These are phyloP conservation scores for Tubulanus polymorphus DNA, from an alignment of 2,888 invertebrate species.

Conservation along the genomic window DNA sequence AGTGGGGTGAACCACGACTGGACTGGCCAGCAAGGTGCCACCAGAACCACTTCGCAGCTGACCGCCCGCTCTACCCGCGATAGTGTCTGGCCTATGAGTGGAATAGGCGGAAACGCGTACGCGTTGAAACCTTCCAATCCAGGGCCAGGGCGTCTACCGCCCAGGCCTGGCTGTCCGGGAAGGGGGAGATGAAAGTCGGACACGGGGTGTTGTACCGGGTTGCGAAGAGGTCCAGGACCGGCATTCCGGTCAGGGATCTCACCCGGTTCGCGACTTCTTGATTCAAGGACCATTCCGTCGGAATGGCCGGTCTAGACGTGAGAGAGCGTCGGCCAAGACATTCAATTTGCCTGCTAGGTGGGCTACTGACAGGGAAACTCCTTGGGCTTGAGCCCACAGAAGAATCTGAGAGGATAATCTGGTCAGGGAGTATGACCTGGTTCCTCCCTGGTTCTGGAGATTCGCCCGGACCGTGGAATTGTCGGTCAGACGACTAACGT, in stretches of 20 bases:
- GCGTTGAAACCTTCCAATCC: slow-evolving; percentile 14
- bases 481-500: slow-evolving; percentile 18
- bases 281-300: slow-evolving; percentile 14
- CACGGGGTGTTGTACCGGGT: slow-evolving; percentile 6
- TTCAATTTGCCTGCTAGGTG: background rate
- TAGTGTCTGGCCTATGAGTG: slow-evolving; percentile 11
- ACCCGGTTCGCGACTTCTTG: slow-evolving; percentile 3
- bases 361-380: background rate
- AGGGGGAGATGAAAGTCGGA: slow-evolving; percentile 14
- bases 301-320: slow-evolving; percentile 6
- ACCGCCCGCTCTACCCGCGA: slow-evolving; percentile 3
- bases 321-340: slow-evolving; percentile 2
- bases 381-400: slow-evolving; percentile 11
- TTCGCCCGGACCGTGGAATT: slow-evolving; percentile 3
- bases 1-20: slow-evolving; percentile 8
- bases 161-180: slow-evolving; percentile 10
- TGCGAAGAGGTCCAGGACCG: slow-evolving; percentile 17
- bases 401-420: slow-evolving; percentile 16
- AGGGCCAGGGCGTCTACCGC: slow-evolving; percentile 16
- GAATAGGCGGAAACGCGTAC: slow-evolving; percentile 16
- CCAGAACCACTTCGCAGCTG: slow-evolving; percentile 11
- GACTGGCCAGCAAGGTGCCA: slow-evolving; percentile 17
- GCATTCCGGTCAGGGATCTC: slow-evolving; percentile 2
- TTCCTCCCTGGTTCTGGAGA: slow-evolving; percentile 20
- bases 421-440: slow-evolving; percentile 13